Conservation (phyloP, 2,797 vertebrate species). For the Centropyge bicolor region DNA sequence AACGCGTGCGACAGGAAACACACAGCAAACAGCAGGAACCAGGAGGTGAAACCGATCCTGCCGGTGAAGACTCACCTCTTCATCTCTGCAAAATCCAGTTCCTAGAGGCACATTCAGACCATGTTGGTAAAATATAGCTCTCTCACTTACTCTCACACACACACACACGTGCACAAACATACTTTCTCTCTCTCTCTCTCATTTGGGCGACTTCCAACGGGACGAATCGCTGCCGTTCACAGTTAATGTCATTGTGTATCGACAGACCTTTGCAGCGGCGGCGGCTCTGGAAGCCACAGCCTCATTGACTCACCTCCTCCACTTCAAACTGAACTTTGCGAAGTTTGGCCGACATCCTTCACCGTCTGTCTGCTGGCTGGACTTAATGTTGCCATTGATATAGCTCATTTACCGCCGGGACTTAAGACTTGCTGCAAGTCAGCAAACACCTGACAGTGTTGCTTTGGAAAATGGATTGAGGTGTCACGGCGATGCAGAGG, state of each 20-base stretch:
- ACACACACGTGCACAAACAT: not conserved
- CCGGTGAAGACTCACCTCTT: not conserved
- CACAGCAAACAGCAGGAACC: not conserved
- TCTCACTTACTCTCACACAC: not conserved
- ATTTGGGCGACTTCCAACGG: not conserved
- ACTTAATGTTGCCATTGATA: not conserved
- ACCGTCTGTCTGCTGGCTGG: not conserved
- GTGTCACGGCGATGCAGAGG: not conserved
- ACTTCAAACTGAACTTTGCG: conserved; percentile 12
- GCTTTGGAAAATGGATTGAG: conserved; percentile 26
- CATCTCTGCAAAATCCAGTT: not conserved
- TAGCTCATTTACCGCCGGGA: conserved; percentile 14
- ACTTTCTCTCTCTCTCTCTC: not conserved
- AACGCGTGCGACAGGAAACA: no score
- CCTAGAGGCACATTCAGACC: not conserved
- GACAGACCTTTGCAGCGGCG: conserved; percentile 14
- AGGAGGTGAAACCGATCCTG: not conserved
- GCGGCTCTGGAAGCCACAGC: conserved; percentile 1
- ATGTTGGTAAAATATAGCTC: not conserved
- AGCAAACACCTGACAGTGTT: conserved; percentile 17
- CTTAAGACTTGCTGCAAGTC: not conserved
- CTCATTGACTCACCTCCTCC: conserved; percentile 13
- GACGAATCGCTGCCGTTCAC: conserved; percentile 9
- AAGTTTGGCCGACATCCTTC: not conserved
- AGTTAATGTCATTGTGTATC: conserved; percentile 21